Evolutionary conservation across 2,113 vertebrate genomes (phyloP), one percentile per base, ranked within the genome.

Genomic region (Chelonoidis abingdonii): DNA sequence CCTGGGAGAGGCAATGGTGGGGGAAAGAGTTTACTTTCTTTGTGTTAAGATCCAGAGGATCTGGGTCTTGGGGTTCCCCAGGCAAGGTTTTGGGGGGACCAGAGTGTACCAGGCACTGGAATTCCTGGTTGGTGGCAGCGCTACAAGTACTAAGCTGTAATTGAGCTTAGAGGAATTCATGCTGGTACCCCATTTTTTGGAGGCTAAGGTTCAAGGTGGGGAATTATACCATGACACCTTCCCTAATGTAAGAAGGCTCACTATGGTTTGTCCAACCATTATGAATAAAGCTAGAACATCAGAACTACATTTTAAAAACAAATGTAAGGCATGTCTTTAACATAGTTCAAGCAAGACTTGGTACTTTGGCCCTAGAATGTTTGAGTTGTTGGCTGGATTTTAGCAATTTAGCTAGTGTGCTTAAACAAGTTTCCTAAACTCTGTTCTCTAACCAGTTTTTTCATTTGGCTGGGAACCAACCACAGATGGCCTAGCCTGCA

Each of bases 231-330:
- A 41, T 41, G 41, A 41, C 41, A 41, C 41, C 41, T 5, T 50
- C 31, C 53, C 41, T 62, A 35, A 11, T 5, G 17, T 7, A 75
- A 14, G 22, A 81, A 25, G 6, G 65, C 35, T 76, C 13, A 5
- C 17, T 8, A 50, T 5, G 11, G 25, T 57, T 57, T 57, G 35
- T 80, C 3, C 41, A 80, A 10, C 8, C 47, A 22, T 5, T 8
- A 72, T 0, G 0, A 31, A 54, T 0, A 0, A 72, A 76, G 38
- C 8, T 29, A 76, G 14, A 86, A 75, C 19, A 12, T 57, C 56
- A 57, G 56, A 57, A 87, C 80, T 49, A 65, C 35, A 69, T 41
- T 19, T 49, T 54, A 16, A 78, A 84, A 44, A 79, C 22, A 59
- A 7, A 44, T 82, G 9, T 49, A 72, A 83, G 24, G 75, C 59